Evolutionary conservation across 2,113 vertebrate species (phyloP).

Genomic region (Nymphicus hollandicus): DNA sequence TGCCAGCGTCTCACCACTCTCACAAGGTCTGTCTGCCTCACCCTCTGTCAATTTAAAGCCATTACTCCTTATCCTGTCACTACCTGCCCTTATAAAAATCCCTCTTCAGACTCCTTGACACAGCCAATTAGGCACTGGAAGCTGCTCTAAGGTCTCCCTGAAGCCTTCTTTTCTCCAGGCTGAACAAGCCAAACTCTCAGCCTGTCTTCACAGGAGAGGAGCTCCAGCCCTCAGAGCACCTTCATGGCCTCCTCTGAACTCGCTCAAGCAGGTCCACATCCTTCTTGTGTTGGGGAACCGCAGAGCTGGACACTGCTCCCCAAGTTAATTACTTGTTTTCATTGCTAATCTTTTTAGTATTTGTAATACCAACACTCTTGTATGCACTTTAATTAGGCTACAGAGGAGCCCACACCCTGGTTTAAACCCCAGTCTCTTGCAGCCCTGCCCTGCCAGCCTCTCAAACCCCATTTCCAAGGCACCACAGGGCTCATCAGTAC

Average conservation of each 20-base stretch:
- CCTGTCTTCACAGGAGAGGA: background rate
- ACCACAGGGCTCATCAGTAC: background rate
- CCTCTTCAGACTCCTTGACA: background rate
- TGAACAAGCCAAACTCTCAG: background rate
- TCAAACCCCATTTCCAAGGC: background rate
- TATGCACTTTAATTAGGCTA: background rate
- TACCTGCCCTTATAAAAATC: background rate
- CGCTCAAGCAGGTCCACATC: background rate
- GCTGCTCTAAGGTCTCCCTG: background rate
- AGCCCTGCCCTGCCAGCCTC: background rate
- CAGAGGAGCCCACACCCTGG: background rate
- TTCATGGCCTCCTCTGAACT: background rate
- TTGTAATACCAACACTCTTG: background rate
- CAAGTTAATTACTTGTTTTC: background rate
- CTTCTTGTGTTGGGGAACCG: background rate
- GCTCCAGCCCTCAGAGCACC: background rate
- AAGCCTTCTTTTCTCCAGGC: background rate
- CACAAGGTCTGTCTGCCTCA: too few species aligned
- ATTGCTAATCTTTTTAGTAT: background rate
- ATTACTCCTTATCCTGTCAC: background rate
- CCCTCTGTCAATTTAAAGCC: background rate
- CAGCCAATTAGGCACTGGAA: background rate
- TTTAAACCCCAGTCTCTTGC: background rate
- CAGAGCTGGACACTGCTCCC: background rate
- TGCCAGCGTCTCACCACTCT: background rate